A percentile compares a stretch with the other conserved stretches of the same genome.
phyloP scores from a whole-genome alignment of 2,797 vertebrate genomes.

The Tiaroga cobitis region DNA sequence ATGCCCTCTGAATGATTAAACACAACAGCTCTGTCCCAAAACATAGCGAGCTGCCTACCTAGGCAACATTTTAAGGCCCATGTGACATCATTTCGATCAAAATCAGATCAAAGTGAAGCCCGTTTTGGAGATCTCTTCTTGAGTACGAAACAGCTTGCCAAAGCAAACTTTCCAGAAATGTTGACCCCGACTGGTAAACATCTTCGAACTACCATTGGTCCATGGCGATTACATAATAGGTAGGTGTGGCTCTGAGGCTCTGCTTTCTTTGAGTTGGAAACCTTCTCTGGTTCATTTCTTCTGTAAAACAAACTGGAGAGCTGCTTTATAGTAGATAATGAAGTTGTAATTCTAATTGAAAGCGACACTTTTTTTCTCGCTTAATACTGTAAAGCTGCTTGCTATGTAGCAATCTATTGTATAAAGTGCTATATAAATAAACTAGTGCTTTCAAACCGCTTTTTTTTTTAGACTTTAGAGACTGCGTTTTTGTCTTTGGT shows the following conservation, averaged over 20 bases:
- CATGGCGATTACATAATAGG: neutral
- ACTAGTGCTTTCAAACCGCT: neutral
- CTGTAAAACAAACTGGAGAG: neutral
- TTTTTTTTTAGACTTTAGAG: too few relatives aligned
- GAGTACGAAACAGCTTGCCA: too few relatives aligned
- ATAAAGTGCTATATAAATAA: neutral
- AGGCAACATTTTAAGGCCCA: neutral
- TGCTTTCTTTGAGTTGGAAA: neutral
- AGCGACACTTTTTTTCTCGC: too few relatives aligned
- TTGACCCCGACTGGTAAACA: neutral
- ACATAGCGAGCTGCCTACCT: neutral
- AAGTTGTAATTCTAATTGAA: too few relatives aligned
- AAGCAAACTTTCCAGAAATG: neutral
- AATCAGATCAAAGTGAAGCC: neutral
- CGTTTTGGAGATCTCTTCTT: neutral
- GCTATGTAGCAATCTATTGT: neutral
- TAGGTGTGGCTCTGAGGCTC: neutral
- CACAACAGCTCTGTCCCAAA: constrained; percentile 1
- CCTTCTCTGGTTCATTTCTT: neutral
- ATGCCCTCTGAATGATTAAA: constrained; percentile 11
- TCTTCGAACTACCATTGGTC: too few relatives aligned
- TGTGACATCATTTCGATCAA: neutral
- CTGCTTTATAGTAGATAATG: too few relatives aligned
- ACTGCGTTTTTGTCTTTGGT: too few relatives aligned
- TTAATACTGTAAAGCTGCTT: neutral